Base-by-base conservation (phyloP, 2,888 invertebrate species). In the Danaus chrysippus region DNA sequence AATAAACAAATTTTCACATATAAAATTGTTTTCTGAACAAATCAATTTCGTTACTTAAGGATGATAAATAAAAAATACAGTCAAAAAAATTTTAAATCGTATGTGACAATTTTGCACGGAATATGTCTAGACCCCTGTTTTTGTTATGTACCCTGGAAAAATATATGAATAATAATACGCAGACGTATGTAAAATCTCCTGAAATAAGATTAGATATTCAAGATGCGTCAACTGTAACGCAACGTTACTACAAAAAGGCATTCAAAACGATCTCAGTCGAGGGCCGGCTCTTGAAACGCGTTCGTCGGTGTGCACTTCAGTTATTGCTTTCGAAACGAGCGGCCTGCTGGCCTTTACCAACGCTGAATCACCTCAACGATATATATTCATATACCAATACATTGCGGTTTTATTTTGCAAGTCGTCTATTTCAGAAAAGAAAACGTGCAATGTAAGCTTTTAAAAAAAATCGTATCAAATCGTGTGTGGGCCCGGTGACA, bases 231-330 rank as follows among this genome's bases (percentile, higher is more conserved):
- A 61, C 59, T 46, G 49, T 61, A 59, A 60, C 53, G 34, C 57
- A 65, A 58, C 42, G 42, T 56, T 59, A 59, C 59, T 49, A 63
- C 81, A 81, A 83, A 84, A 78, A 77, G 81, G 79, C 79, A 81
- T 84, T 82, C 82, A 81, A 80, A 83, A 78, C 77, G 81, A 84
- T 84, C 75, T 81, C 81, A 83, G 80, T 82, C 78, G 81, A 83
- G 83, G 81, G 81, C 76, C 73, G 81, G 78, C 83, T 81, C 86
- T 85, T 73, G 76, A 81, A 82, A 76, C 79, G 83, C 84, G 83
- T 82, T 81, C 84, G 82, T 86, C 87, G 84, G 82, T 83, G 84
- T 80, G 80, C 83, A 82, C 85, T 87, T 78, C 67, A 76, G 74
- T 76, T 75, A 76, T 75, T 76, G 71, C 84, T 83, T 81, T 82